phyloP scores from a whole-genome alignment of 92 coral and sea anemone genomes.

The Muricea muricata region DNA sequence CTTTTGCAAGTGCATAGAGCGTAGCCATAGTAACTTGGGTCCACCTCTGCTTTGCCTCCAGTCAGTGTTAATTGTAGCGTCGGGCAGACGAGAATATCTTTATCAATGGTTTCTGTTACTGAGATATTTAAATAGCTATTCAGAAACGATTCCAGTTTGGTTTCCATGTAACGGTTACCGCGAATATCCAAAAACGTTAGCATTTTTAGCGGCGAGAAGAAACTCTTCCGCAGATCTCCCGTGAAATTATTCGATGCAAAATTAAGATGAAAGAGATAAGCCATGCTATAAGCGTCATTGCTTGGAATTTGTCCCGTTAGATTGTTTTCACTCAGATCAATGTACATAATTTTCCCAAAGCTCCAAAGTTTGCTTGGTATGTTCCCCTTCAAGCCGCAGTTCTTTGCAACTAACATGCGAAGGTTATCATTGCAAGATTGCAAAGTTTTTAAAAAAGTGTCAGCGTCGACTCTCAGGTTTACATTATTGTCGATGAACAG shows the following conservation, averaged over 20 bases:
- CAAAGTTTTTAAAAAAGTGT: neutral
- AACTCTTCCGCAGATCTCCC: constrained; percentile 48
- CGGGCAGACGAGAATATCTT: constrained; percentile 62
- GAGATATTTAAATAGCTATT: neutral
- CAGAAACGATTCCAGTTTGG: neutral
- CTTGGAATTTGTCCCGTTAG: constrained; percentile 45
- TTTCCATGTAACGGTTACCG: neutral
- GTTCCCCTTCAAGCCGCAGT: constrained; percentile 53
- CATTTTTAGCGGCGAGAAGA: neutral
- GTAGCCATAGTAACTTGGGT: constrained; percentile 72
- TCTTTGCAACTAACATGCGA: constrained; percentile 58
- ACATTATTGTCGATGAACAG: constrained; percentile 10
- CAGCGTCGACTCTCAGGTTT: neutral
- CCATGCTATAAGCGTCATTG: constrained; percentile 6
- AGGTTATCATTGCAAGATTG: constrained; percentile 42
- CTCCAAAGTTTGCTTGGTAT: constrained; percentile 38
- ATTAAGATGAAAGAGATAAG: constrained; percentile 51
- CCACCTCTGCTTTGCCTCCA: constrained; percentile 70
- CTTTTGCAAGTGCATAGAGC: constrained; percentile 71
- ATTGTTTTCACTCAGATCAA: constrained; percentile 59
- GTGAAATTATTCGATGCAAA: constrained; percentile 63
- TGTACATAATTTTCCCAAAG: constrained; percentile 46
- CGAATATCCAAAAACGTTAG: neutral
- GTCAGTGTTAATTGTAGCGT: constrained; percentile 61
- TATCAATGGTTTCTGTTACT: neutral